These are phyloP conservation scores for Phengaris arion DNA, from an alignment of 2,888 invertebrate genomes.

Conservation along the genomic window DNA sequence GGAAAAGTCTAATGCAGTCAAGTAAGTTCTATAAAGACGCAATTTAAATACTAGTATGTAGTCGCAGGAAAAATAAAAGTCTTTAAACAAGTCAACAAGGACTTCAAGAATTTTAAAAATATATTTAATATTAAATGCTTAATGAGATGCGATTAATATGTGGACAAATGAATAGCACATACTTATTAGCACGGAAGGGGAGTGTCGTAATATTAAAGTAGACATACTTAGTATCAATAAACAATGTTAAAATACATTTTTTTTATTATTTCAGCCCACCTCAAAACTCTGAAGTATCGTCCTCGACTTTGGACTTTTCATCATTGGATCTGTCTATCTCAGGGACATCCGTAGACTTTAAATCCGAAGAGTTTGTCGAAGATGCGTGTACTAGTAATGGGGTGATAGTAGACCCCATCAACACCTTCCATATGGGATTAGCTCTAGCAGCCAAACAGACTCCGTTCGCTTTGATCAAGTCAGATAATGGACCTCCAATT, in stretches of 20 bases:
- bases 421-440: conserved; percentile 84
- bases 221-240: too few species aligned
- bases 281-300: conserved; percentile 66
- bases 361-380: conserved; percentile 45
- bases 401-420: conserved; percentile 84
- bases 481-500: conserved; percentile 83
- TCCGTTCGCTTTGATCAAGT: conserved; percentile 85
- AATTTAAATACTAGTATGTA: background rate
- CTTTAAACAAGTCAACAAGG: too few species aligned
- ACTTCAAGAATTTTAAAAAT: too few species aligned
- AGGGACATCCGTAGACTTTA: background rate
- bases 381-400: conserved; percentile 61
- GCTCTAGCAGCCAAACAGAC: conserved; percentile 82
- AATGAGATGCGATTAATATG: too few species aligned
- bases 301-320: conserved; percentile 56
- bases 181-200: too few species aligned
- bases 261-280: conserved; percentile 33
- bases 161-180: too few species aligned
- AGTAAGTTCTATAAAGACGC: background rate
- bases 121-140: too few species aligned
- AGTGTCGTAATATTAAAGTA: too few species aligned
- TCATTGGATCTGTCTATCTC: conserved; percentile 40
- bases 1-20: background rate
- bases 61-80: too few species aligned
- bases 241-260: too few species aligned